phyloP scores from a whole-genome alignment of 2,888 invertebrate genomes.

The Thymelicus acteon region DNA sequence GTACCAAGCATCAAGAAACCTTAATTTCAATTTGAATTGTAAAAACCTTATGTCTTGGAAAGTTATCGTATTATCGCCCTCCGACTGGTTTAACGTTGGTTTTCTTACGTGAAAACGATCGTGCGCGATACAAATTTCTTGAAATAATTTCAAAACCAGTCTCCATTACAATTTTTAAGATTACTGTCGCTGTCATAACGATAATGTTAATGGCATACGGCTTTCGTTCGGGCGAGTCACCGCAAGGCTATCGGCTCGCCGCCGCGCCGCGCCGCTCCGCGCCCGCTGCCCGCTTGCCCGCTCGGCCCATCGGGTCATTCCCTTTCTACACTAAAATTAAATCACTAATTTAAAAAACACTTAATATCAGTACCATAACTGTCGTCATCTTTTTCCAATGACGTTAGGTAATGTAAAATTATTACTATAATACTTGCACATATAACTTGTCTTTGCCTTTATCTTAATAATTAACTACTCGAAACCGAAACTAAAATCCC shows the following conservation, averaged over 20 bases:
- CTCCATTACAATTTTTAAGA: slow-evolving; percentile 41
- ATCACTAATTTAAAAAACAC: slow-evolving; percentile 1
- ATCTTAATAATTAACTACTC: not conserved
- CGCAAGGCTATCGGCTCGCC: slow-evolving; percentile 42
- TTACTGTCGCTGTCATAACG: slow-evolving; percentile 46
- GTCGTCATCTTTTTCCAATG: not conserved
- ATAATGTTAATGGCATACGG: slow-evolving; percentile 48
- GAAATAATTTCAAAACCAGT: slow-evolving; percentile 40
- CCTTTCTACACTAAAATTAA: not conserved
- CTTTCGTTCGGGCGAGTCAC: slow-evolving; percentile 47
- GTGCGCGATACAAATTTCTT: slow-evolving; percentile 3
- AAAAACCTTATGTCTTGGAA: slow-evolving; percentile 6
- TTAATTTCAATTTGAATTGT: not conserved
- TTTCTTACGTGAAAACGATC: slow-evolving; percentile 2
- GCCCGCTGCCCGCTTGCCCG: too few species aligned
- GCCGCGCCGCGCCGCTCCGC: not conserved
- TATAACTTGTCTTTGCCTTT: not conserved
- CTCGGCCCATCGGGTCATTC: slow-evolving; percentile 5
- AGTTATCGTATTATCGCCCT: slow-evolving; percentile 5
- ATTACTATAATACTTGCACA: not conserved
- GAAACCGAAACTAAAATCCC: not conserved
- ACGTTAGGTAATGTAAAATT: not conserved
- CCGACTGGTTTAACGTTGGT: slow-evolving; percentile 3
- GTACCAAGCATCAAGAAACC: not conserved
- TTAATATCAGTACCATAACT: not conserved